Evolutionary conservation across 2,113 vertebrate genomes (phyloP).

Genomic region (Meles meles): DNA sequence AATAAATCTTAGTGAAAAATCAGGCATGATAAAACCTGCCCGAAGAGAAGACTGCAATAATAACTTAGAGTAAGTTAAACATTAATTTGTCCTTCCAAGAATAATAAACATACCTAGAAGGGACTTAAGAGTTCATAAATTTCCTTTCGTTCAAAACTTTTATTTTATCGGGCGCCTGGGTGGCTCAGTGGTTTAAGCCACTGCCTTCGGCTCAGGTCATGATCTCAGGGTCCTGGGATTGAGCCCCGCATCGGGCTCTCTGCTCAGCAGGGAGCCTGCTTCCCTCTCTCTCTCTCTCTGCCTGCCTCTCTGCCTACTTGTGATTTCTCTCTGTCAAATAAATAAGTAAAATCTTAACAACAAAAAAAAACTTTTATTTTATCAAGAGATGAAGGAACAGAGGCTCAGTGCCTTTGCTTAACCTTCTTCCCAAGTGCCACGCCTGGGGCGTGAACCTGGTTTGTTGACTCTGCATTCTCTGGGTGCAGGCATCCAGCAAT

Average conservation of each 20-base stretch:
- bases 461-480: background rate
- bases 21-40: background rate
- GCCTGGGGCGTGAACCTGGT: background rate
- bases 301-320: too few species aligned
- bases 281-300: too few species aligned
- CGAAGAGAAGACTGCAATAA: background rate
- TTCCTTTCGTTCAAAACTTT: background rate
- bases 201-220: too few species aligned
- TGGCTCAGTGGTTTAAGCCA: too few species aligned
- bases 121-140: background rate
- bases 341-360: too few species aligned
- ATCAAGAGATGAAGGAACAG: background rate
- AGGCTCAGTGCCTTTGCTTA: background rate
- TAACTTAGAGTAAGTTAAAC: background rate
- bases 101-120: background rate
- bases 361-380: background rate
- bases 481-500: background rate
- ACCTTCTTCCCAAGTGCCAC: background rate
- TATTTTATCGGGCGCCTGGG: too few species aligned
- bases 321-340: too few species aligned
- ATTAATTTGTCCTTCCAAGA: background rate
- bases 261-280: too few species aligned
- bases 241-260: too few species aligned
- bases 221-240: too few species aligned
- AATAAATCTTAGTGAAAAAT: constrained; percentile 4